A percentile compares a stretch with the other conserved stretches of the same genome.
phyloP scores from a whole-genome alignment of 2,888 invertebrate species.

The Thymelicus lineola region DNA sequence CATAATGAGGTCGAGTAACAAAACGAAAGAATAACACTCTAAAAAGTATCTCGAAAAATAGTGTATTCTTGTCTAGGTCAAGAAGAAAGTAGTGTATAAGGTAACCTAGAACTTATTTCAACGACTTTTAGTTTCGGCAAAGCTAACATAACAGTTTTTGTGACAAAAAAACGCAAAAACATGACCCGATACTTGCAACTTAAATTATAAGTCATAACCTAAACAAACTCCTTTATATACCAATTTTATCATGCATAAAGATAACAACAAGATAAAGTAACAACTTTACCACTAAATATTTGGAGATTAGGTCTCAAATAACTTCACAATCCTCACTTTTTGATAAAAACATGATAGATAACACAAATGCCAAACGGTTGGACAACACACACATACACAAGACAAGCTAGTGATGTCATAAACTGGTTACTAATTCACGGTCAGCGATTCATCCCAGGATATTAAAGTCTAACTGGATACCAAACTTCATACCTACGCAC shows the following conservation, averaged over 20 bases:
- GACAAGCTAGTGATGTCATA: conserved; percentile 69
- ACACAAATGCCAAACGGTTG: conserved; percentile 68
- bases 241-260: conserved; percentile 58
- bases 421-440: conserved; percentile 39
- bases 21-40: conserved; percentile 32
- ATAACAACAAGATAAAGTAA: conserved; percentile 70
- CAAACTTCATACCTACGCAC: no score
- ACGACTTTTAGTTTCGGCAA: not conserved
- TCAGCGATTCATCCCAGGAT: conserved; percentile 34
- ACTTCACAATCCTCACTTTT: conserved; percentile 78
- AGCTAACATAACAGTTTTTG: conserved; percentile 50
- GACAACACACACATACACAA: conserved; percentile 55
- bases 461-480: no score
- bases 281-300: conserved; percentile 76
- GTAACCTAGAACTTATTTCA: conserved; percentile 5
- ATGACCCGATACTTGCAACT: conserved; percentile 59
- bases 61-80: not conserved
- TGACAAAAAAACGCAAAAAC: conserved; percentile 73
- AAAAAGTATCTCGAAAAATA: conserved; percentile 6
- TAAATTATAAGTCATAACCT: conserved; percentile 68
- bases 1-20: conserved; percentile 47
- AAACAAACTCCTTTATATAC: conserved; percentile 58
- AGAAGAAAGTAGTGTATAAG: not conserved
- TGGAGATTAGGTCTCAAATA: conserved; percentile 70
- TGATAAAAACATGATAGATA: conserved; percentile 83